Conservation (phyloP, 2,888 invertebrate species). For the Drosophila stalkeri region DNA sequence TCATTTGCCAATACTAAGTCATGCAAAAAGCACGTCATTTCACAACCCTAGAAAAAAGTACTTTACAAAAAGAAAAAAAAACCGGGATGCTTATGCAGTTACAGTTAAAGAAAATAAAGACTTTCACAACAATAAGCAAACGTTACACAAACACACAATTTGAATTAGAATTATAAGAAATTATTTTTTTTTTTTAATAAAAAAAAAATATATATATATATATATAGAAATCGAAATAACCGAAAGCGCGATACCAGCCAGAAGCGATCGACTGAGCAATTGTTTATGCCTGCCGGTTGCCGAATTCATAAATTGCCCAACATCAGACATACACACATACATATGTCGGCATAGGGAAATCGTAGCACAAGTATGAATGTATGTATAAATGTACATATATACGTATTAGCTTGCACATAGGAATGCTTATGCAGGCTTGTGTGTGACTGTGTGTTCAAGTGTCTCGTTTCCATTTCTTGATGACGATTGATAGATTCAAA, state of each 20-base stretch:
- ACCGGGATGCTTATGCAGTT: too few species aligned
- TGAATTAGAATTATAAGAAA: background rate
- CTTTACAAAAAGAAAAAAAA: background rate
- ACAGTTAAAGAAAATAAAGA: background rate
- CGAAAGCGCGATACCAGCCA: background rate
- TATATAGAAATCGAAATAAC: background rate
- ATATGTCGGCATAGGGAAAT: background rate
- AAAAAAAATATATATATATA: too few species aligned
- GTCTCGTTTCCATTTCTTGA: background rate
- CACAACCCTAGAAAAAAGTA: conserved; percentile 3
- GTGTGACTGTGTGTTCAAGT: background rate
- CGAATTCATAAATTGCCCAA: background rate
- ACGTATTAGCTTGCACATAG: background rate
- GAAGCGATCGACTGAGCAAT: conserved; percentile 17
- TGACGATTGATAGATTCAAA: background rate
- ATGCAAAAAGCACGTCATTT: background rate
- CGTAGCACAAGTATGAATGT: background rate
- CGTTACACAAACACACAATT: background rate
- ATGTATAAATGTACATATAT: background rate
- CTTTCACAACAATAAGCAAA: background rate
- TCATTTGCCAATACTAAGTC: background rate
- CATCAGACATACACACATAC: background rate
- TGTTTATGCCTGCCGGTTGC: background rate
- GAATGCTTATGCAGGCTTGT: background rate
- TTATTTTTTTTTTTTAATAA: background rate